Percentiles rank a stretch among this genome's conserved stretches.
Evolutionary conservation across 1,140 invertebrate genomes (phyloP).

Genomic region (Choristoneura fumiferana): DNA sequence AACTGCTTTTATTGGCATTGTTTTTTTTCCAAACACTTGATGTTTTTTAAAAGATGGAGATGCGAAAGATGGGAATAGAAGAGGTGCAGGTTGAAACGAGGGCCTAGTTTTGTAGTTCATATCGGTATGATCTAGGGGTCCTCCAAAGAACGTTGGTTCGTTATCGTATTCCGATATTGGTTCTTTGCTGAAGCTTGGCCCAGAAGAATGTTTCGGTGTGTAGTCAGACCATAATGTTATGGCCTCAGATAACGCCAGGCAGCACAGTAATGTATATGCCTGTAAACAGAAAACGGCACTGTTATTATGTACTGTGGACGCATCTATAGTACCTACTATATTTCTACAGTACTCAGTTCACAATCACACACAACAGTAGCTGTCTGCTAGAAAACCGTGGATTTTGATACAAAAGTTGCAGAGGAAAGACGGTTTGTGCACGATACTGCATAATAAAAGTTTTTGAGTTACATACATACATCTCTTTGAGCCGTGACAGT

Average conservation of each 20-base stretch:
- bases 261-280: not conserved
- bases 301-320: not conserved
- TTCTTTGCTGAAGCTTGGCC: not conserved
- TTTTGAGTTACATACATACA: no score
- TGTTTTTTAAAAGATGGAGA: not conserved
- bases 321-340: no score
- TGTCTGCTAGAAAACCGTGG: no score
- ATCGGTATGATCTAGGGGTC: not conserved
- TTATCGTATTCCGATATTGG: no score
- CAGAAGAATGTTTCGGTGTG: not conserved
- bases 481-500: no score
- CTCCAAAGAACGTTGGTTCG: no score
- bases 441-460: no score
- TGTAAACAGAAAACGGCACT: not conserved
- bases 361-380: no score
- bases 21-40: not conserved
- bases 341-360: no score
- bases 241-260: not conserved
- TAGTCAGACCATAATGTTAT: slow-evolving; percentile 5
- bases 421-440: no score
- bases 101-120: no score
- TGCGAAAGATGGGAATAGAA: not conserved
- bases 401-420: no score
- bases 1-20: not conserved
- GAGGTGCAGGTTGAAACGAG: not conserved